These are phyloP conservation scores for Colius striatus DNA, from an alignment of 2,113 vertebrate species.

Conservation along the genomic window DNA sequence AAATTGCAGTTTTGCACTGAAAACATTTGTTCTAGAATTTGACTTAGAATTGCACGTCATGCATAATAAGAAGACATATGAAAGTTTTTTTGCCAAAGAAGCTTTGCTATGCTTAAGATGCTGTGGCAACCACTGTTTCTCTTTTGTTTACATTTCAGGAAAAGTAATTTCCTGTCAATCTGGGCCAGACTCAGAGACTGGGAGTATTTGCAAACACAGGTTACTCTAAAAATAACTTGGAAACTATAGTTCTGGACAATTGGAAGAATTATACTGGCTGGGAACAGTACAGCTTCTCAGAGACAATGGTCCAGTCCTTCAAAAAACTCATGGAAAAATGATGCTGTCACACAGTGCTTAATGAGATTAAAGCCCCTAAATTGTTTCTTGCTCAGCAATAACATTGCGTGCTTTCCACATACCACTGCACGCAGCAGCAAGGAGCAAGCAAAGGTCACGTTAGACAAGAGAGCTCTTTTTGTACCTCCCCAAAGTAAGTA, in stretches of 20 bases:
- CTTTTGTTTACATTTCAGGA: not conserved
- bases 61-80: not conserved
- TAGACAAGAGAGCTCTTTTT: rapidly evolving
- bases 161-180: slow-evolving; percentile 39
- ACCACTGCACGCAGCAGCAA: rapidly evolving
- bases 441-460: not conserved
- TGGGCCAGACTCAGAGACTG: not conserved
- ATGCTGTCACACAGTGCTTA: not conserved
- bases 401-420: rapidly evolving
- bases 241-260: not conserved
- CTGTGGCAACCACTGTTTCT: not conserved
- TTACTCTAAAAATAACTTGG: slow-evolving; percentile 49
- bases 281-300: not conserved
- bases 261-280: not conserved
- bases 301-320: not conserved
- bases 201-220: slow-evolving; percentile 18
- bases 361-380: not conserved
- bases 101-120: not conserved
- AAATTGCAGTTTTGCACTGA: not conserved
- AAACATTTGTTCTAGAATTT: not conserved
- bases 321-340: not conserved
- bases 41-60: not conserved
- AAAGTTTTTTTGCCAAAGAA: not conserved
- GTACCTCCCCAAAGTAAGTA: not conserved
- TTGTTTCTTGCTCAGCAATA: not conserved